Base-by-base conservation (phyloP, 1,140 invertebrate genomes). In the Drosophila nasuta region DNA sequence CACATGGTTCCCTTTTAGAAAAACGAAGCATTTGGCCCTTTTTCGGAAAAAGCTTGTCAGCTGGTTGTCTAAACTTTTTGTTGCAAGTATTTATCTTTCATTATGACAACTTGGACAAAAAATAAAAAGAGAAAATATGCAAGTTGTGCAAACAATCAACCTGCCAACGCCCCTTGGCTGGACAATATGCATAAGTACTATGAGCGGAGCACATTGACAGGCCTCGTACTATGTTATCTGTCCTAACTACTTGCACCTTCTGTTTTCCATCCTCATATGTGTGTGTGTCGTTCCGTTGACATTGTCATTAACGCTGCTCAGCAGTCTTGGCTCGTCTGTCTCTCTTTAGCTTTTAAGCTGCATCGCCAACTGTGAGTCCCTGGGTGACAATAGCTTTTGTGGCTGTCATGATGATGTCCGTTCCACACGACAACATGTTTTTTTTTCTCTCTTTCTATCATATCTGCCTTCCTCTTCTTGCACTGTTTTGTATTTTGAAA, bases 101-200 rank as follows among this genome's bases (percentile, higher is more conserved):
- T 88, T 87, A 73, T 88, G 73, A 87, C 83, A 88, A 88, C 75
- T 75, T 63, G 59, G 28, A 77, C 73, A 73, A 77, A 74, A 87
- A 77, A 25, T 25, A 25, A 25, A 25, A 25, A 25, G 20, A 25
- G 20, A 25, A 25, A 25, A 71, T 81, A 80, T 75, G 82, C 83
- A 88, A 87, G 83, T 87, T 87, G 83, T 88, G 77, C 77, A 77
- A 80, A 87, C 83, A 87, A 77, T 88, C 80, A 88, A 83, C 65
- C 83, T 83, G 80, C 79, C 82, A 87, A 88, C 83, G 73, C 83
- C 82, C 79, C 79, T 69, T 52, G 59, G 66, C 71, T 59, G 49
- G 41, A 58, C 59, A 45, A 56, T n/a, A 56, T 25, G 46, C 33
- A 17, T 33, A 13, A 48, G 25, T 57, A 63, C 38, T 25, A 25